Conservation (phyloP, 2,113 vertebrate genomes). For the Nymphicus hollandicus region DNA sequence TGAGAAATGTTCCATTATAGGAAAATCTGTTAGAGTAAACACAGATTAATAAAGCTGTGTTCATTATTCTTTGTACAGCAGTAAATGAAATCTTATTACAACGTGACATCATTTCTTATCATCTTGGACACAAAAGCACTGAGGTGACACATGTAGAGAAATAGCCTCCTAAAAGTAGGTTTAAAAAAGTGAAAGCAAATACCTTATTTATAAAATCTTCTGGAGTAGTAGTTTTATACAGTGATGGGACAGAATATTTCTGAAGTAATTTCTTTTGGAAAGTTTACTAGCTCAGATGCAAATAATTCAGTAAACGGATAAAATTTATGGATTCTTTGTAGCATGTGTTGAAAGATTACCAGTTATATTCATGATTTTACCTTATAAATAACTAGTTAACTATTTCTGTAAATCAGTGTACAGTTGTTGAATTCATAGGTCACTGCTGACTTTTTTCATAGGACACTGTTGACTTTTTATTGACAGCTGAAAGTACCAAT, state of each 20-base stretch:
- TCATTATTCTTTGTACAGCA: neutral
- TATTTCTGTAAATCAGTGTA: neutral
- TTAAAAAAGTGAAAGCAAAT: neutral
- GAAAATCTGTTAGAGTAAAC: neutral
- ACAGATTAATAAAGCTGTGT: neutral
- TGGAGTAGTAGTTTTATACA: neutral
- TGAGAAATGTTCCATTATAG: neutral
- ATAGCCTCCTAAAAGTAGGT: neutral
- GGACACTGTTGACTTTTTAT: neutral
- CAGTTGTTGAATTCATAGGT: neutral
- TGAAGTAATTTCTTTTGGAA: neutral
- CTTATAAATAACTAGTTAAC: neutral
- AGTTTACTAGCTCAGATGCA: neutral
- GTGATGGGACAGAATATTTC: neutral
- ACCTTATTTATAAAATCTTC: neutral
- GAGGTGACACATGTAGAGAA: neutral
- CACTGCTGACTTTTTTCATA: neutral
- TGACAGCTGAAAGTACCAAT: neutral
- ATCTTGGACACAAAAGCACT: neutral
- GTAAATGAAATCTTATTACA: neutral
- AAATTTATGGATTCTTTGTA: neutral
- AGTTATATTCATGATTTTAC: neutral
- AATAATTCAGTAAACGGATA: neutral
- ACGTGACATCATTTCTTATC: neutral
- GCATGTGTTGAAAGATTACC: neutral